These are phyloP conservation scores for Mythimna lalbum DNA, from an alignment of 2,888 invertebrate genomes.

Conservation along the genomic window DNA sequence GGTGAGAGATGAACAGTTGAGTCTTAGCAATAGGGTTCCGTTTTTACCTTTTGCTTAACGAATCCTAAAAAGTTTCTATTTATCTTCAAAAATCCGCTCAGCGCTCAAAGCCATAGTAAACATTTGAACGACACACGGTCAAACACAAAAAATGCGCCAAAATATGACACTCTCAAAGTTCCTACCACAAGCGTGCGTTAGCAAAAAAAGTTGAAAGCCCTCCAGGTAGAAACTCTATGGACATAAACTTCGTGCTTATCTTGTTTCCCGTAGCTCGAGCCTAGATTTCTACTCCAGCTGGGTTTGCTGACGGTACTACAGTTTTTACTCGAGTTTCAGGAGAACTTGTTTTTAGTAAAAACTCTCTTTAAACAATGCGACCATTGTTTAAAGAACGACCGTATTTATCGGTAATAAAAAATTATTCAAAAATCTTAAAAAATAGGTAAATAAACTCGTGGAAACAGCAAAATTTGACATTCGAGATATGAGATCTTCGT, in stretches of 20 bases:
- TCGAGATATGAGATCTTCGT: too few species aligned
- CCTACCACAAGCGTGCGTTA: conserved; percentile 20
- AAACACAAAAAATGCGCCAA: conserved; percentile 1
- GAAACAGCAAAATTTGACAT: too few species aligned
- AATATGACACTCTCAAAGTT: conserved; percentile 28
- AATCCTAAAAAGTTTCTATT: not conserved
- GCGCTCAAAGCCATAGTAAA: not conserved
- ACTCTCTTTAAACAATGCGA: too few species aligned
- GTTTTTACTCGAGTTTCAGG: conserved; percentile 10
- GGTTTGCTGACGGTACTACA: conserved; percentile 43
- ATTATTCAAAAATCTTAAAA: too few species aligned
- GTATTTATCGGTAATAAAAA: too few species aligned
- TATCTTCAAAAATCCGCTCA: conserved; percentile 19
- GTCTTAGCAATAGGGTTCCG: too few species aligned
- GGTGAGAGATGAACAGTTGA: too few species aligned
- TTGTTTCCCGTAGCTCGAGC: conserved; percentile 46
- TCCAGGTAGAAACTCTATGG: conserved; percentile 38
- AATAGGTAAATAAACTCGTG: too few species aligned
- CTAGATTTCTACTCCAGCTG: conserved; percentile 51
- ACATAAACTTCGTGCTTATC: conserved; percentile 61
- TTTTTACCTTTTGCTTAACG: not conserved
- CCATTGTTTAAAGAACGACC: too few species aligned
- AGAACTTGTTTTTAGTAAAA: too few species aligned
- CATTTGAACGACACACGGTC: conserved; percentile 1
- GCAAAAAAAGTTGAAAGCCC: conserved; percentile 46